A percentile compares a stretch with the other conserved stretches of the same genome.
These are phyloP conservation scores for Clarias gariepinus DNA, from an alignment of 2,113 vertebrate species.

Conservation along the genomic window DNA sequence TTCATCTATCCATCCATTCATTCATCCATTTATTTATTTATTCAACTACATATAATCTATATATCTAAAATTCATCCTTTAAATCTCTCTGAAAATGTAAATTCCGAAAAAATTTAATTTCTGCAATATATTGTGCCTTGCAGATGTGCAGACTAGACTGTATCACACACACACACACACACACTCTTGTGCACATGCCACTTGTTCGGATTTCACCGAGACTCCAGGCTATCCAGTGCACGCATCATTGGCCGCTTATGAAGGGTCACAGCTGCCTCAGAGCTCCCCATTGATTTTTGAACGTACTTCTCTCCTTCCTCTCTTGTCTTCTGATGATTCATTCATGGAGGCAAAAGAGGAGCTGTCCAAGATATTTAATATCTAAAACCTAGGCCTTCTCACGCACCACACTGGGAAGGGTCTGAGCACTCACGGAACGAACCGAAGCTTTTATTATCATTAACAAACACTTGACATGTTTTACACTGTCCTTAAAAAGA, in stretches of 20 bases:
- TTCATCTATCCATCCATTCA: not conserved
- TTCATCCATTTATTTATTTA: not conserved
- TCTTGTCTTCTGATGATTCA: slow-evolving; percentile 72
- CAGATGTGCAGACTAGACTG: not conserved
- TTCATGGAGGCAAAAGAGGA: slow-evolving; percentile 74
- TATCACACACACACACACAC: slow-evolving; percentile 9
- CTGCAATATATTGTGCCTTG: not conserved
- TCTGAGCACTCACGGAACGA: not conserved
- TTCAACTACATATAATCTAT: not conserved
- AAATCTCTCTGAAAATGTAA: not conserved
- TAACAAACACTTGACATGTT: slow-evolving; percentile 7
- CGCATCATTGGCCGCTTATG: slow-evolving; percentile 11
- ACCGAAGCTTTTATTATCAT: slow-evolving; percentile 7
- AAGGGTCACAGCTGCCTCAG: slow-evolving; percentile 51
- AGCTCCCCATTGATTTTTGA: slow-evolving; percentile 67
- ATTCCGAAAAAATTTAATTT: not conserved
- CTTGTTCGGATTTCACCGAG: not conserved
- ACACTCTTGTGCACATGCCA: slow-evolving; percentile 36
- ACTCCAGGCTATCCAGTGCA: not conserved
- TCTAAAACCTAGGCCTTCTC: slow-evolving; percentile 59
- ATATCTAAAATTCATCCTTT: not conserved
- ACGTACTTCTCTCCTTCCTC: slow-evolving; percentile 59
- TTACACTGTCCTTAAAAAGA: not conserved
- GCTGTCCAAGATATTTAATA: slow-evolving; percentile 64
- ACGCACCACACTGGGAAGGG: not conserved